These are phyloP conservation scores for Chondrosia reniformis DNA, from an alignment of 37 sponge, comb jelly and placozoan genomes.

Conservation along the genomic window DNA sequence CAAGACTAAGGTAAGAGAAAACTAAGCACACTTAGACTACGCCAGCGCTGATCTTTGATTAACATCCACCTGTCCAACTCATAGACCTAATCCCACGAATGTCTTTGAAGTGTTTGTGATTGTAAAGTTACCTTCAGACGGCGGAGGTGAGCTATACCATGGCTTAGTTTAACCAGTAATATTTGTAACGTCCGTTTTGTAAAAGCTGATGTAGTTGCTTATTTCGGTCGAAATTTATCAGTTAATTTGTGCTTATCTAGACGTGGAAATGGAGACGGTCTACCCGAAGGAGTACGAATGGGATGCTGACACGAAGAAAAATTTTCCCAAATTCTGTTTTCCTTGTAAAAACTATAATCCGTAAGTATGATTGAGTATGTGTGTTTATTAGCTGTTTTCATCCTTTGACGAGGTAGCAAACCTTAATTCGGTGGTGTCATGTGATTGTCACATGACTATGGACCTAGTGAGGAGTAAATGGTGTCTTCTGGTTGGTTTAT, in stretches of 20 bases:
- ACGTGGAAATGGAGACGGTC: slow-evolving; percentile 26
- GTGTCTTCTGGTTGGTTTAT: no score
- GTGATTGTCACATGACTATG: no score
- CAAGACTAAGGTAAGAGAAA: background rate
- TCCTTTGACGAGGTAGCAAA: no score
- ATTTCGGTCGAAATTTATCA: background rate
- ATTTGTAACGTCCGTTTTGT: background rate
- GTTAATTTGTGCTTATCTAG: slow-evolving; percentile 1
- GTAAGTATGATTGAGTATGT: slow-evolving; percentile 21
- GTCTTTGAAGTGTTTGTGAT: slow-evolving; percentile 68
- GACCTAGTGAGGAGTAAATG: no score
- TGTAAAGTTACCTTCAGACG: slow-evolving; percentile 28
- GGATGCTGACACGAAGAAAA: slow-evolving; percentile 45
- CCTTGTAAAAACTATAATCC: slow-evolving; percentile 34
- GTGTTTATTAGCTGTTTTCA: background rate
- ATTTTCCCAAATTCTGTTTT: slow-evolving; percentile 63
- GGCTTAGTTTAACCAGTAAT: background rate
- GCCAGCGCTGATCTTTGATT: background rate
- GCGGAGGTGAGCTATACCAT: slow-evolving; percentile 37
- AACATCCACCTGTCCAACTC: background rate
- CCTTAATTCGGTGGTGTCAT: no score
- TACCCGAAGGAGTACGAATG: slow-evolving; percentile 52
- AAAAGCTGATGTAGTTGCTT: background rate
- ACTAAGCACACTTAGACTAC: background rate
- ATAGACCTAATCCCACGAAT: slow-evolving; percentile 23